Percentiles rank a stretch among this genome's conserved stretches.
phyloP scores from a whole-genome alignment of 2,888 invertebrate species.

The Pyralis farinalis region DNA sequence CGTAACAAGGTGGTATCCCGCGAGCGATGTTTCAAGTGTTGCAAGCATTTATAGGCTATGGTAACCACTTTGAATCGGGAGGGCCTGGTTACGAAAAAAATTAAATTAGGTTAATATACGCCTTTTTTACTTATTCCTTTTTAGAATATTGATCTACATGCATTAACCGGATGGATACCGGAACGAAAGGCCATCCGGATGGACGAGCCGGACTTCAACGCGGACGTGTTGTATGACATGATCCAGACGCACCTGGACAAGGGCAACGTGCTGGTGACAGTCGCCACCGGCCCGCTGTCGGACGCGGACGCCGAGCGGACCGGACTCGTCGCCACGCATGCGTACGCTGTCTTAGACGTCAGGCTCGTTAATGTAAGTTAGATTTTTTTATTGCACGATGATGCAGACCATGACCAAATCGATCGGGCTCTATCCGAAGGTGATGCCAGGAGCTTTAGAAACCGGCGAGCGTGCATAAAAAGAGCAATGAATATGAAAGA shows the following conservation, averaged over 20 bases:
- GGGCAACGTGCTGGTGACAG: conserved; percentile 90
- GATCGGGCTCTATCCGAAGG: no score
- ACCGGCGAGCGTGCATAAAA: no score
- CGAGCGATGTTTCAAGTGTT: no score
- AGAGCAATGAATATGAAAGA: no score
- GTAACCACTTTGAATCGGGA: no score
- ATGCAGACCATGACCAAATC: no score
- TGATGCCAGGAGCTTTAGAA: no score
- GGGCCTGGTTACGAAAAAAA: no score
- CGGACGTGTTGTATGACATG: conserved; percentile 86
- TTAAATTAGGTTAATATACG: no score
- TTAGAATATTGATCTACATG: conserved; percentile 97
- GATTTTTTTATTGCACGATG: no score
- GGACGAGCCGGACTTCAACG: conserved; percentile 85
- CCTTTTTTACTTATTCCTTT: neutral
- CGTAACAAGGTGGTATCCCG: no score
- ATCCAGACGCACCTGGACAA: conserved; percentile 86
- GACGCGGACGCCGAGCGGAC: conserved; percentile 91
- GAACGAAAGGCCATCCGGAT: conserved; percentile 90
- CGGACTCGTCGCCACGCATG: conserved; percentile 95
- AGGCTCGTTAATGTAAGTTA: conserved; percentile 84
- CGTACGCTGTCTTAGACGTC: conserved; percentile 95
- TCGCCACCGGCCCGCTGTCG: conserved; percentile 91
- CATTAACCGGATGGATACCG: conserved; percentile 97
- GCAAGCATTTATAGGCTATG: no score